Evolutionary conservation across 1,140 invertebrate species (phyloP), one percentile per base, ranked within the genome.

Genomic region (Drosophila lowei): DNA sequence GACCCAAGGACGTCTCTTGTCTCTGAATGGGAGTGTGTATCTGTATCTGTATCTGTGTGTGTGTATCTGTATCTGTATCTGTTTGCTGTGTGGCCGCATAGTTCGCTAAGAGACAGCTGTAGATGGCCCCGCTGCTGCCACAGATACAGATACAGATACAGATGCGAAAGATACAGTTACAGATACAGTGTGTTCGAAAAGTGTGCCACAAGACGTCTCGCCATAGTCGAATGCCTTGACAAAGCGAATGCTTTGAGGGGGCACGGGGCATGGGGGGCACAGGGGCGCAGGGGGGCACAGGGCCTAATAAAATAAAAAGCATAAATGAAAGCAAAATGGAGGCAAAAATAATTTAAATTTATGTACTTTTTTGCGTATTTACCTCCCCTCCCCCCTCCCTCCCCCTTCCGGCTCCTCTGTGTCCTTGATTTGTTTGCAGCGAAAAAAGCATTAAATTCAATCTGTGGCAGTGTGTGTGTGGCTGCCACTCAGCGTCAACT

Each of bases 261-360:
- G 30, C 30, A 16, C 43, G 57, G 46, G 47, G 57, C 30, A 16
- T 46, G 57, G 56, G 47, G 57, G 60, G 44, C n/a, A n/a, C n/a
- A n/a, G n/a, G n/a, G n/a, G n/a, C n/a, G n/a, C n/a, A n/a, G n/a
- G 44, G 52, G 44, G 41, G 30, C 30, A 16, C 43, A 53, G 46
- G 47, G 68, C 75, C 75, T 79, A 83, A 84, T 79, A 77, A 85
- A 79, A 80, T 77, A 77, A 86, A 72, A 77, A 70, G 67, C 63
- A 85, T 80, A 85, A 85, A 85, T 74, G 62, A 75, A 72, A 52
- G 41, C 52, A 62, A 50, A 42, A 61, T 48, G 72, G 64, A 75
- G 34, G 11, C 59, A 71, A 81, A 88, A 72, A 88, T 86, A 88
- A 86, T 86, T 83, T 86, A 86, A 86, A 86, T 86, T 86, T 88